Conservation (phyloP, 2,113 vertebrate species). For the Phycodurus eques region DNA sequence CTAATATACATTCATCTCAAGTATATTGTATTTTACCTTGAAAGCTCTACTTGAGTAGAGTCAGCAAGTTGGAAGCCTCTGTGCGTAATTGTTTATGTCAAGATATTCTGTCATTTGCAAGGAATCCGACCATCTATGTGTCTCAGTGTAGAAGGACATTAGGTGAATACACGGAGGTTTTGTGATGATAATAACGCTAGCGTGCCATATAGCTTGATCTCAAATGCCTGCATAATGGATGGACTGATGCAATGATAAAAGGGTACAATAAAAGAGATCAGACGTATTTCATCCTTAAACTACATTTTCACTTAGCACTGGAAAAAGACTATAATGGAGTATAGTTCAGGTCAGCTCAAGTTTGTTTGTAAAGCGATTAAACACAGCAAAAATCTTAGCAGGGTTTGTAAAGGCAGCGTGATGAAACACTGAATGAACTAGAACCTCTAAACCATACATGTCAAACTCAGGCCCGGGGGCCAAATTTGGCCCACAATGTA, state of each 20-base stretch:
- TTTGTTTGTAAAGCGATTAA: conserved; percentile 56
- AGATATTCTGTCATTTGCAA: background rate
- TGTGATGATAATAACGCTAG: background rate
- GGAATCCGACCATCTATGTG: conserved; percentile 3
- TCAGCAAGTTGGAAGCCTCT: background rate
- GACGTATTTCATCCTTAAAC: conserved; percentile 36
- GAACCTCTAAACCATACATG: conserved; percentile 9
- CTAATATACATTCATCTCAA: background rate
- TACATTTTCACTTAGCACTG: conserved; percentile 25
- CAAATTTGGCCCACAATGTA: no score
- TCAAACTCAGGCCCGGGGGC: no score
- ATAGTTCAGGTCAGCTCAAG: conserved; percentile 50
- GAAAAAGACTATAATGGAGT: conserved; percentile 38
- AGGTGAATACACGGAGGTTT: background rate
- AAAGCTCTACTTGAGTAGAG: background rate
- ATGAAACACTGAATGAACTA: conserved; percentile 28
- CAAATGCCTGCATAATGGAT: conserved; percentile 2
- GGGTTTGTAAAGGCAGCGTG: conserved; percentile 32
- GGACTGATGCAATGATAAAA: conserved; percentile 18
- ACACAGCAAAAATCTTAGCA: conserved; percentile 38
- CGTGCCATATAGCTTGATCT: conserved; percentile 6
- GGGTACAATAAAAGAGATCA: conserved; percentile 22
- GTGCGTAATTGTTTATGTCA: background rate
- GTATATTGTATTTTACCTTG: background rate
- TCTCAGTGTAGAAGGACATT: background rate